These are phyloP conservation scores for Crotalus helleri DNA, from an alignment of 2,113 vertebrate genomes.

Conservation along the genomic window DNA sequence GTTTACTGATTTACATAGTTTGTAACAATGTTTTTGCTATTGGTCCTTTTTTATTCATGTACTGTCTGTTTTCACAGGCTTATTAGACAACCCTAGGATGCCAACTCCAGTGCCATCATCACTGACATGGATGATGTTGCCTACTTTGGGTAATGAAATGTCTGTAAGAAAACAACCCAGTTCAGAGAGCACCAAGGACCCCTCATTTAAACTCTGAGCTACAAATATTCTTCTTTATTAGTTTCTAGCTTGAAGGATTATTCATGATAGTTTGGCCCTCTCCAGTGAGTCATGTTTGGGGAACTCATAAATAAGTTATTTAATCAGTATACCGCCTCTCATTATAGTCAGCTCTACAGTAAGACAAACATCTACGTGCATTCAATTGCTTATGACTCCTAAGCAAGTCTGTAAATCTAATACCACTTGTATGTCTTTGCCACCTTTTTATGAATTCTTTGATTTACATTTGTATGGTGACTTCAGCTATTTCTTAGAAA, in stretches of 20 bases:
- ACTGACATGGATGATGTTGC: not conserved
- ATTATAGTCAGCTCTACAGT: not conserved
- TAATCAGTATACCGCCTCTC: not conserved
- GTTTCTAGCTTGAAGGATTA: not conserved
- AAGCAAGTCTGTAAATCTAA: not conserved
- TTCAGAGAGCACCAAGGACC: not conserved
- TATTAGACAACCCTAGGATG: not conserved
- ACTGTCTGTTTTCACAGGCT: not conserved
- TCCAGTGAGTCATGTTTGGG: not conserved
- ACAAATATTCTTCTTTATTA: not conserved
- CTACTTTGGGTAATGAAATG: not conserved
- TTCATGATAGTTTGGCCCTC: not conserved
- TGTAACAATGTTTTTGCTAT: not conserved
- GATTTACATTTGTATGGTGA: not conserved
- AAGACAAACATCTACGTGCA: not conserved
- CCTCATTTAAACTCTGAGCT: not conserved
- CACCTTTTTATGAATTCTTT: not conserved
- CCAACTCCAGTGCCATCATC: not conserved
- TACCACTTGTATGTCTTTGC: not conserved
- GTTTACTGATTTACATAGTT: fast-evolving
- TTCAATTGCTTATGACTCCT: not conserved
- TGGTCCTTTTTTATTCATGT: not conserved
- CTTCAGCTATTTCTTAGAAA: not conserved
- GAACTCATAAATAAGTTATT: not conserved
- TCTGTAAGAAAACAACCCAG: no score